Percentiles rank a stretch among this genome's conserved stretches.
Evolutionary conservation across 2,113 vertebrate species (phyloP).

Genomic region (Carettochelys insculpta): DNA sequence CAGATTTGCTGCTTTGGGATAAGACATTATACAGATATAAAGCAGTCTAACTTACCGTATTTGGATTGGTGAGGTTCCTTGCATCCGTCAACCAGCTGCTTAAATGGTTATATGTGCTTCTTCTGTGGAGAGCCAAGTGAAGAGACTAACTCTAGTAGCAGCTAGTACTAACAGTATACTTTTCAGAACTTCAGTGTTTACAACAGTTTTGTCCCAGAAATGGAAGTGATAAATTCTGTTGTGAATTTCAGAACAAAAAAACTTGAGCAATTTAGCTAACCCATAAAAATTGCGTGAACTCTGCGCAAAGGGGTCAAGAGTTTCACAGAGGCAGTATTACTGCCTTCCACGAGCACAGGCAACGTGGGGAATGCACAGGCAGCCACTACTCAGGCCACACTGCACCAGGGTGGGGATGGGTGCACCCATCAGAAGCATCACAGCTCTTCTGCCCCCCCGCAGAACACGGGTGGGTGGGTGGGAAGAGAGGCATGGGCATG

Average conservation of each 20-base stretch:
- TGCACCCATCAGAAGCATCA: no score
- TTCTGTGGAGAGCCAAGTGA: conserved; percentile 80
- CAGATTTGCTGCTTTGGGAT: not conserved
- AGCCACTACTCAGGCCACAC: no score
- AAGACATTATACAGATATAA: not conserved
- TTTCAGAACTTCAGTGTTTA: not conserved
- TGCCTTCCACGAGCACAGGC: not conserved
- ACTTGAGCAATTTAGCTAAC: not conserved
- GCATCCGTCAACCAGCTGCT: conserved; percentile 99
- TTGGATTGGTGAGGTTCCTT: conserved; percentile 98
- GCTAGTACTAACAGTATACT: not conserved
- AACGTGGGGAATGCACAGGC: no score
- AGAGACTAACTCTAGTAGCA: conserved; percentile 32
- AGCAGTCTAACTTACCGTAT: conserved; percentile 88
- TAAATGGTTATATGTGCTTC: conserved; percentile 97
- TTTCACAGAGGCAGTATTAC: fast-evolving
- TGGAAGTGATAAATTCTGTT: not conserved
- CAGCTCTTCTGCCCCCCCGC: no score
- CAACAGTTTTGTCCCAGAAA: not conserved
- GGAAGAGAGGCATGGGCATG: no score
- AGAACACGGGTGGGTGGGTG: no score
- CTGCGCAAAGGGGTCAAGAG: not conserved
- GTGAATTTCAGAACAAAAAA: not conserved
- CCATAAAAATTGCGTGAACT: not conserved
- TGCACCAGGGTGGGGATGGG: no score